Evolutionary conservation across 2,888 invertebrate genomes (phyloP), one percentile per base, ranked within the genome.

Genomic region (Stenodera caucasica): DNA sequence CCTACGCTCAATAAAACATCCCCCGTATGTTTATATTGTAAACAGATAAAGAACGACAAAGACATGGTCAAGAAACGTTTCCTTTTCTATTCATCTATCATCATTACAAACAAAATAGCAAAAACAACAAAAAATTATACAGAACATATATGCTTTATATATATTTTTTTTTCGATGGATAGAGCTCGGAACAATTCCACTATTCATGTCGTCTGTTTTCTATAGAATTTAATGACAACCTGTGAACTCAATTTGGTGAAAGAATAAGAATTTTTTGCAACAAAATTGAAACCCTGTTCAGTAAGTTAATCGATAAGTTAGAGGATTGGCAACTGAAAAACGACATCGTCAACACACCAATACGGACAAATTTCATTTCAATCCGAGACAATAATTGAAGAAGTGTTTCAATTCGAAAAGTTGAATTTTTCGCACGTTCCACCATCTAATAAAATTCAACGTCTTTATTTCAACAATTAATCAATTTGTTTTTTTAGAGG

Each of bases 1-100:
- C 65, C 59, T 59, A 54, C 68, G 70, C 68, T 70, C 70, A 61
- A 70, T 70, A 70, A 64, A 66, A 65, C 68, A 63, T 67, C 64
- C 64, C 45, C 40, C 7, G n/a, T 37, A 40, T 40, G 11, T 40
- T 18, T 40, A 11, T 40, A 40, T 40, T 40, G 40, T 40, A 18
- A 40, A 21, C 40, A 40, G 40, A 40, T 40, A 40, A 35, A n/a
- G 35, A n/a, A 35, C 11, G n/a, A 54, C 54, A 40, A 33, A 33
- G 8, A 61, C 51, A 58, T 18, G 63, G 62, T 57, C 65, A 53
- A 62, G 59, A 61, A 60, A 61, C 65, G 67, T 62, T 64, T 57
- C 62, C 49, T 61, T 53, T 30, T 64, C 63, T 59, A 64, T 58
- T 4, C 53, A 63, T 67, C 59, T 64, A 60, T 51, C 60, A 64